Evolutionary conservation across 2,888 invertebrate genomes (phyloP), one percentile per base, ranked within the genome.

Genomic region (Pseudolycoriella hygida): DNA sequence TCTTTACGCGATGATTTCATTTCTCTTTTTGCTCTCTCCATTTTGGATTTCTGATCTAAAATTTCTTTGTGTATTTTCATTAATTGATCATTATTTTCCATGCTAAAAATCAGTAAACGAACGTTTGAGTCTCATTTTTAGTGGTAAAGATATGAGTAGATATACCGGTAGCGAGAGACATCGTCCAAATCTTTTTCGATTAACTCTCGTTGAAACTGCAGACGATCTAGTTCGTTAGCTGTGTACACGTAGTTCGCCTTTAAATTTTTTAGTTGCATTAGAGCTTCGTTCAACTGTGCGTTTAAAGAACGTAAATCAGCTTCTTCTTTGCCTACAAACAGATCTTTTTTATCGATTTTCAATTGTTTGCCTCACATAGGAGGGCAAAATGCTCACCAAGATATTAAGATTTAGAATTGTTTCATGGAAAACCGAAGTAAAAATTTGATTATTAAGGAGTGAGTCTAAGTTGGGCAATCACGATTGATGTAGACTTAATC

Each of bases 21-120:
- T 47, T 66, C 66, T 3, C 64, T 59, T 32, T 59, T 56, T 6
- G 65, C 66, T 6, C 65, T 55, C n/a, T 58, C 54, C 8, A 64
- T 47, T 53, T 66, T 66, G 0, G 52, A 48, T 15, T 55, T 57
- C 45, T 66, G 65, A 5, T 65, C 64, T 8, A 56, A 47, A 2
- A 66, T 46, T 39, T 66, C 65, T 40, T 60, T 62, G 25, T 58
- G 56, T 1, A 66, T 40, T 47, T 60, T 62, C 1, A 53, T 52
- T 25, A 62, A 48, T 1, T 52, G 42, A 18, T 64, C 63, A 2
- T 52, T 47, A 43, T 58, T 56, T 31, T 66, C 63, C 25, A 53
- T 25, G 25, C 25, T 25, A n/a, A n/a, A n/a, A n/a, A n/a, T 31
- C n/a, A 45, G 57, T 57, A 15, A 30, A 40, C 44, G 14, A 10